These are phyloP conservation scores for Clarias gariepinus DNA, from an alignment of 2,113 vertebrate species.

Conservation along the genomic window DNA sequence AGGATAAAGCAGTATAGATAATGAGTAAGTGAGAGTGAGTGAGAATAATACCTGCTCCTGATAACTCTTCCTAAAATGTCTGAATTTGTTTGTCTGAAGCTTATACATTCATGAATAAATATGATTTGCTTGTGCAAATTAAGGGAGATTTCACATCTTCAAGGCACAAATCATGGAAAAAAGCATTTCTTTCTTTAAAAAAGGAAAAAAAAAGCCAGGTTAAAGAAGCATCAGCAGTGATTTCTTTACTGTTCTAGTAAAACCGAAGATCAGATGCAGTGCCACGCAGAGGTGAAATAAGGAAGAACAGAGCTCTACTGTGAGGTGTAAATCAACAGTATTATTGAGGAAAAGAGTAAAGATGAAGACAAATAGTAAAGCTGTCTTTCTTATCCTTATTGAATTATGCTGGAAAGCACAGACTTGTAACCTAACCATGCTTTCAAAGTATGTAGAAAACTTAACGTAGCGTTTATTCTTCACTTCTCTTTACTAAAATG, in stretches of 20 bases:
- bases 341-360: neutral
- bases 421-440: slow-evolving; percentile 7
- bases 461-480: neutral
- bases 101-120: neutral
- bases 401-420: slow-evolving; percentile 27
- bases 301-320: neutral
- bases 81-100: neutral
- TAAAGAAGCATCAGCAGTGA: neutral
- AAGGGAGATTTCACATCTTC: neutral
- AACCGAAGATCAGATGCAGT: neutral
- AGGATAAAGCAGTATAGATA: no score
- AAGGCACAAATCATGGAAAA: neutral
- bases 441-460: neutral
- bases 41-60: neutral
- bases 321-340: neutral
- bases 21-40: no score
- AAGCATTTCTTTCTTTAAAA: neutral
- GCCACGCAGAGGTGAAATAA: neutral
- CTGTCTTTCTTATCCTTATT: neutral
- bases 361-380: neutral
- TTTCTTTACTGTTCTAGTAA: neutral
- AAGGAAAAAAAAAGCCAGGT: no score
- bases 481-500: neutral
- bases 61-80: neutral
- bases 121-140: neutral